Evolutionary conservation across 2,113 vertebrate species (phyloP), one percentile per base, ranked within the genome.

Genomic region (Aramus guarauna): DNA sequence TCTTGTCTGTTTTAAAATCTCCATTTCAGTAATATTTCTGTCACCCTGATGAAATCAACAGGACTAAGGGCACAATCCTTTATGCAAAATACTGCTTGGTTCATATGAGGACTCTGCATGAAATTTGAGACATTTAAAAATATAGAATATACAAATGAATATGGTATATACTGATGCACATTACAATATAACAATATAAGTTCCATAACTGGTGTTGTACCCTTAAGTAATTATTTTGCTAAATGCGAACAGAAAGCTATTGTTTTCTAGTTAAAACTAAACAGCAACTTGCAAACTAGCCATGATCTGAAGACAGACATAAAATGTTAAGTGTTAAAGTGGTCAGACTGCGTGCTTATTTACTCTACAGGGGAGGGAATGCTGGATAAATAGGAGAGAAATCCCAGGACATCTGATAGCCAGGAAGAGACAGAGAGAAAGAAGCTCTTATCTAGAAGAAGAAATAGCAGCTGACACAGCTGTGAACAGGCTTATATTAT

Each of bases 371-470:
- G 34, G 17, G 6, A 78, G 39, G 72, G 79, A 91, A 68, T 29
- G 7, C 43, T 78, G 67, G 41, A 59, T 27, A 59, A 91, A 27
- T 52, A 80, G 53, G 62, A 85, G 52, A 88, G 69, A 90, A 71
- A 85, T 67, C 60, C 29, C 74, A 67, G 41, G 63, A 84, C 43
- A 88, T 82, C 64, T 79, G 88, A 92, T 75, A 92, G 55, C 63
- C 53, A 69, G 62, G 37, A 84, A 74, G 59, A 91, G 34, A 76
- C 53, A 85, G 55, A 75, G 30, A 72, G 50, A 80, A 94, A 88
- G n/a, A 85, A 15, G 50, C 27, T 88, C 47, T 94, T 90, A 95
- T 85, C 94, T 93, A 52, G 78, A 76, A 94, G 82, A 96, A 92
- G 80, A 82, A 94, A 79, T 39, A 94, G 45, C 72, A 96, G 75